phyloP scores from a whole-genome alignment of 2,113 vertebrate genomes.

The Charina bottae region DNA sequence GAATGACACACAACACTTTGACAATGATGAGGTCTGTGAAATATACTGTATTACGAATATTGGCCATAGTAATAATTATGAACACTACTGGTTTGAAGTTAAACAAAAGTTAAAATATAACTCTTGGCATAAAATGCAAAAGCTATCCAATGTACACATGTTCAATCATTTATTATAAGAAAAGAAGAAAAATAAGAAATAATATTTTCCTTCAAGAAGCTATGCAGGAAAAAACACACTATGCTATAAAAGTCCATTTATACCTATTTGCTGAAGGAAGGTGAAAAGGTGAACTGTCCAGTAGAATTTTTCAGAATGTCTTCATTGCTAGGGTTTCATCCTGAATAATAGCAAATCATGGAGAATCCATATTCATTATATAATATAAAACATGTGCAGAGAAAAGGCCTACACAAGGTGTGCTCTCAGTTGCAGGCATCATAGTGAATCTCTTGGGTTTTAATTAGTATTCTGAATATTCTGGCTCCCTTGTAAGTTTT shows the following conservation, averaged over 20 bases:
- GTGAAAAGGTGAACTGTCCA: not conserved
- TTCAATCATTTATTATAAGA: not conserved
- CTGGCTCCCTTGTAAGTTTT: not conserved
- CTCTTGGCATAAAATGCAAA: slow-evolving; percentile 28
- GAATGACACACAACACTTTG: not conserved
- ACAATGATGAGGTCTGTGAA: not conserved
- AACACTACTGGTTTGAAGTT: not conserved
- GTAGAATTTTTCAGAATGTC: not conserved
- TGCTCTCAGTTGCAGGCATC: not conserved
- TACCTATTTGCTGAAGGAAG: not conserved
- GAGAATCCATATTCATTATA: not conserved
- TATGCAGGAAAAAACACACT: not conserved
- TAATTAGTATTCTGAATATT: slow-evolving; percentile 1
- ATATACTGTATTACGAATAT: not conserved
- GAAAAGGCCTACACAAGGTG: not conserved
- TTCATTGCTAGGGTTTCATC: not conserved
- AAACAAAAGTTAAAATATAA: slow-evolving; percentile 16
- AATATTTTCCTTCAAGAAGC: slow-evolving; percentile 25
- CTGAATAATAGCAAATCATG: not conserved
- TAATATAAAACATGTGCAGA: not conserved
- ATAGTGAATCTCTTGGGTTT: not conserved
- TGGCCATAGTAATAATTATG: slow-evolving; percentile 14
- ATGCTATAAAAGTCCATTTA: not conserved
- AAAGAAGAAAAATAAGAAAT: slow-evolving; percentile 4
- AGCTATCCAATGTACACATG: not conserved